These are phyloP conservation scores for Molothrus aeneus DNA, from an alignment of 2,797 vertebrate genomes.

Conservation along the genomic window DNA sequence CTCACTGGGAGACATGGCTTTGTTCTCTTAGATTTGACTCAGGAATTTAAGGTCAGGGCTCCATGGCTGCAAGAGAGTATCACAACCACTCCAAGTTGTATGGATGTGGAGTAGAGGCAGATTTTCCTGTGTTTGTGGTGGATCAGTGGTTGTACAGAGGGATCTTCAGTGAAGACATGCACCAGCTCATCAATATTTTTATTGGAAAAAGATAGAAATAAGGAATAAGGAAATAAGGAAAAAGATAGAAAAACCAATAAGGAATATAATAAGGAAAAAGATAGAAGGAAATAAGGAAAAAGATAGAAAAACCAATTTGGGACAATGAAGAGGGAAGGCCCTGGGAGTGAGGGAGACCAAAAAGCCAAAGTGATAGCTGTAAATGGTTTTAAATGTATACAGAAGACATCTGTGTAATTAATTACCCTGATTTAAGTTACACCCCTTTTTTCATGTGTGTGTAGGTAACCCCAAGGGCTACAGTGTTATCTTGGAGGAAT, in stretches of 20 bases:
- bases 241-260: fast-evolving
- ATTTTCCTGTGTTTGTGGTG: not conserved
- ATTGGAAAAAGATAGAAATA: no score
- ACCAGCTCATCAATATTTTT: fast-evolving
- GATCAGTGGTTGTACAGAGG: not conserved
- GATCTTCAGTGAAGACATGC: fast-evolving
- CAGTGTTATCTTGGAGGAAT: not conserved
- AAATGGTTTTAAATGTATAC: not conserved
- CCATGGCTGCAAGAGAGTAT: not conserved
- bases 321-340: not conserved
- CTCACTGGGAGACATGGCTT: not conserved
- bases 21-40: not conserved
- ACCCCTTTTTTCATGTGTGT: not conserved
- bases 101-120: not conserved
- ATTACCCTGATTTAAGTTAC: constrained; percentile 5
- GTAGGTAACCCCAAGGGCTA: not conserved
- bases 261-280: not conserved
- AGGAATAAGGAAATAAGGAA: no score
- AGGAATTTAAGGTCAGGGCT: not conserved
- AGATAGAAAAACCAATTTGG: fast-evolving
- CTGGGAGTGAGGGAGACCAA: not conserved
- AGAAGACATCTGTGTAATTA: not conserved
- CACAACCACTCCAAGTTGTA: not conserved
- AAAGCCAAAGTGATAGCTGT: not conserved
- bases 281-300: not conserved